Conservation (phyloP, 2,797 vertebrate species). For the Carduelis carduelis region DNA sequence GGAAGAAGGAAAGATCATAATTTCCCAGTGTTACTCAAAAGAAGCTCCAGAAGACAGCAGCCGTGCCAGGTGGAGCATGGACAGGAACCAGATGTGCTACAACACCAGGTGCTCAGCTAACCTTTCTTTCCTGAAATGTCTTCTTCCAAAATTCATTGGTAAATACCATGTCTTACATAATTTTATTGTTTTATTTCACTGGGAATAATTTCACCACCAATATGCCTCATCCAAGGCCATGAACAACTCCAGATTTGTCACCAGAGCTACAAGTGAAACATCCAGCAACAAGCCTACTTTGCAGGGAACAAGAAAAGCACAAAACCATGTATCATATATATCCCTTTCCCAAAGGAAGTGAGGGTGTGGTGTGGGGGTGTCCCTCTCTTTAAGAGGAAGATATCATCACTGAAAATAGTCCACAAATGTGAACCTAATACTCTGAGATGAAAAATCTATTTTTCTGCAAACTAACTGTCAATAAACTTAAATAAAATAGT, state of each 20-base stretch:
- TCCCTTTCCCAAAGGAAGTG: not conserved
- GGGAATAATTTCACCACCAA: not conserved
- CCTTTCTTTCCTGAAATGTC: not conserved
- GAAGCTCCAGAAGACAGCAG: not conserved
- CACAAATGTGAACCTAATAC: not conserved
- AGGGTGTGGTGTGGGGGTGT: not conserved
- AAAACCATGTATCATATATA: fast-evolving
- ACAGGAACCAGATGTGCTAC: fast-evolving
- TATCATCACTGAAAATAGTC: not conserved
- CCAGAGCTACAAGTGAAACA: not conserved
- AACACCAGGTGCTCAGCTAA: not conserved
- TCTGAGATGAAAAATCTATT: not conserved
- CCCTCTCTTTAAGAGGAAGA: not conserved
- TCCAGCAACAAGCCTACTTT: not conserved
- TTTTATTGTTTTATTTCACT: not conserved
- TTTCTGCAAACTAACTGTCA: not conserved
- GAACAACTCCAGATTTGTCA: not conserved
- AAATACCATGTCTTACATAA: not conserved
- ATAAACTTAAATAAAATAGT: not conserved
- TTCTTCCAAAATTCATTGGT: not conserved
- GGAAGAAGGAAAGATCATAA: not conserved
- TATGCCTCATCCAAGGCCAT: not conserved
- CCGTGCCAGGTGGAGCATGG: not conserved
- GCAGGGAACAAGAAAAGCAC: not conserved
- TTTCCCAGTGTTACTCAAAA: not conserved